Evolutionary conservation across 1,140 invertebrate species (phyloP).

Genomic region (Proctacanthus coquilletti): DNA sequence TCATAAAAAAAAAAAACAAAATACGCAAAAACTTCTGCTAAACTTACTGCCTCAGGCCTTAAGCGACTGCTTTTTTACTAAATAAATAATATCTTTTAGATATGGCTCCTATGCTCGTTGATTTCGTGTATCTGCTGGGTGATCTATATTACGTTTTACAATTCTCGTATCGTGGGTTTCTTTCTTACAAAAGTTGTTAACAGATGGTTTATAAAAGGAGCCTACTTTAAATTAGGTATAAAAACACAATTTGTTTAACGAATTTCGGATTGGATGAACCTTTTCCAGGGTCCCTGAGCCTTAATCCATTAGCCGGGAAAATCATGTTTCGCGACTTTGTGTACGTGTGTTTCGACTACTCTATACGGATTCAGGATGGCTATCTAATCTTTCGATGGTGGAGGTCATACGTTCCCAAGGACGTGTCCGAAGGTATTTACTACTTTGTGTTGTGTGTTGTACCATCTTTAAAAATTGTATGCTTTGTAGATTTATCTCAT

Average conservation of each 20-base stretch:
- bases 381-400: conserved; percentile 96
- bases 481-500: conserved; percentile 74
- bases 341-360: conserved; percentile 90
- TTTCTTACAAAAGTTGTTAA: conserved; percentile 81
- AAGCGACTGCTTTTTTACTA: not conserved
- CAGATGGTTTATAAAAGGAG: conserved; percentile 67
- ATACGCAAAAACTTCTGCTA: not conserved
- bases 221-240: conserved; percentile 83
- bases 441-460: not conserved
- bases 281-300: conserved; percentile 72
- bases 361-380: conserved; percentile 86
- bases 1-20: not conserved
- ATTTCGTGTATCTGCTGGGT: conserved; percentile 64
- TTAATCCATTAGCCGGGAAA: conserved; percentile 91
- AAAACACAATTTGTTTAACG: conserved; percentile 12
- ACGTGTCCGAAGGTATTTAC: conserved; percentile 73
- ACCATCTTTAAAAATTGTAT: conserved; percentile 5
- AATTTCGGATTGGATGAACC: not conserved
- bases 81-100: conserved; percentile 10
- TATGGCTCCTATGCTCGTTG: conserved; percentile 56
- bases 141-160: conserved; percentile 90
- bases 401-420: conserved; percentile 85
- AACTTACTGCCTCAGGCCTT: not conserved
- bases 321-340: conserved; percentile 96
- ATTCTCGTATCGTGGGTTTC: conserved; percentile 79